Conservation (phyloP, 2,888 invertebrate genomes). For the Dione vanillae region DNA sequence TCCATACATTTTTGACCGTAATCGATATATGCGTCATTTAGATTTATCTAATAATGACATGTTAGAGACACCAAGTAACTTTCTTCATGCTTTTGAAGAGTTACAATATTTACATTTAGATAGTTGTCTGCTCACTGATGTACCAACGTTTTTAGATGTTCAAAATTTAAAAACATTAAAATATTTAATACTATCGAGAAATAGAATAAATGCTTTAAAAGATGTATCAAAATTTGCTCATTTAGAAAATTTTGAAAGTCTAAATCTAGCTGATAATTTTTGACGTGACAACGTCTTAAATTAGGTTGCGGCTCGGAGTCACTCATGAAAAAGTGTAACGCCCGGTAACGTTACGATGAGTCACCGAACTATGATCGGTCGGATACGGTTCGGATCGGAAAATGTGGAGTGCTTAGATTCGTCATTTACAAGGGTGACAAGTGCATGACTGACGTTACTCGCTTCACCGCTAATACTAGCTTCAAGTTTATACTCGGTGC, state of each 20-base stretch:
- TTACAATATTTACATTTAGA: slow-evolving; percentile 60
- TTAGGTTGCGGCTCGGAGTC: too few relatives aligned
- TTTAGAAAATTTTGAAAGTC: slow-evolving; percentile 60
- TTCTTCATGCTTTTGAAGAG: slow-evolving; percentile 54
- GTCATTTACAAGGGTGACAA: too few relatives aligned
- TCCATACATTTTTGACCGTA: slow-evolving; percentile 56
- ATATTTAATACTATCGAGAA: slow-evolving; percentile 61
- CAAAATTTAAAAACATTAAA: slow-evolving; percentile 63
- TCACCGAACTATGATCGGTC: too few relatives aligned
- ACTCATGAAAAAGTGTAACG: too few relatives aligned
- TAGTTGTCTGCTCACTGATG: slow-evolving; percentile 58
- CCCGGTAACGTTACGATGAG: too few relatives aligned
- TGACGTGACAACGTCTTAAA: too few relatives aligned
- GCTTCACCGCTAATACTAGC: too few relatives aligned
- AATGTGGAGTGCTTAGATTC: too few relatives aligned
- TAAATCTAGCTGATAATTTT: slow-evolving; percentile 65
- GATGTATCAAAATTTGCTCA: slow-evolving; percentile 54
- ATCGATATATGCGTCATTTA: slow-evolving; percentile 53
- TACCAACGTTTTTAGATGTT: slow-evolving; percentile 62
- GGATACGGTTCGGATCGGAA: too few relatives aligned
- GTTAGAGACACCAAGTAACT: slow-evolving; percentile 54
- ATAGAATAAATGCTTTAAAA: slow-evolving; percentile 59
- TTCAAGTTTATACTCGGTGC: too few relatives aligned
- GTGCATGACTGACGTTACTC: too few relatives aligned
- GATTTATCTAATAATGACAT: slow-evolving; percentile 66